phyloP scores from a whole-genome alignment of 2,888 invertebrate species.

The Nephrotoma guestfalica region DNA sequence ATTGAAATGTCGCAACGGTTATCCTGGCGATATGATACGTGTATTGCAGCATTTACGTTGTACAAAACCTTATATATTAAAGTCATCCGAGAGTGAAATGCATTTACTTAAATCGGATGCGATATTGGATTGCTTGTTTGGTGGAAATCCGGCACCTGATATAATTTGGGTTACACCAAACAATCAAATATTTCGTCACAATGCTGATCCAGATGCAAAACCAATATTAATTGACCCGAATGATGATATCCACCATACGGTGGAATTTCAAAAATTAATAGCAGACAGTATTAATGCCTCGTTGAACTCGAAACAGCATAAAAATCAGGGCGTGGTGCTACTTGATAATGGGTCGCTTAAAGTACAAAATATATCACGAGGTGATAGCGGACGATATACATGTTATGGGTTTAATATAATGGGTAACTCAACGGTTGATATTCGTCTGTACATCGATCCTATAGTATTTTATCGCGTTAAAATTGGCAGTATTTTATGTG shows the following conservation, averaged over 20 bases:
- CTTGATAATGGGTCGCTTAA: conserved; percentile 66
- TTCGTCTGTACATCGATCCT: conserved; percentile 71
- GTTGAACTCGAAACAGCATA: not conserved
- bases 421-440: conserved; percentile 60
- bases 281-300: not conserved
- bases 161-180: conserved; percentile 77
- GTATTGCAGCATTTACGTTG: conserved; percentile 59
- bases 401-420: conserved; percentile 77
- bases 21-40: conserved; percentile 52
- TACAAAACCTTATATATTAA: conserved; percentile 44
- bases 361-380: conserved; percentile 53
- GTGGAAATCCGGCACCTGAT: conserved; percentile 62
- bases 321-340: conserved; percentile 43
- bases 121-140: conserved; percentile 59
- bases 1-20: conserved; percentile 48
- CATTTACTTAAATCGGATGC: conserved; percentile 52
- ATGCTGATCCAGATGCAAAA: conserved; percentile 45
- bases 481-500: conserved; percentile 69
- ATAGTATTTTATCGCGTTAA: conserved; percentile 70
- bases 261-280: conserved; percentile 21
- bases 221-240: conserved; percentile 25
- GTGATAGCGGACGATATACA: conserved; percentile 72
- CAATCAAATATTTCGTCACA: conserved; percentile 59
- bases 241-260: conserved; percentile 21
- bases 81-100: conserved; percentile 45